Percentiles rank a stretch among this genome's conserved stretches.
These are phyloP conservation scores for Rhynchomys soricoides DNA, from an alignment of 2,113 vertebrate genomes.

Conservation along the genomic window DNA sequence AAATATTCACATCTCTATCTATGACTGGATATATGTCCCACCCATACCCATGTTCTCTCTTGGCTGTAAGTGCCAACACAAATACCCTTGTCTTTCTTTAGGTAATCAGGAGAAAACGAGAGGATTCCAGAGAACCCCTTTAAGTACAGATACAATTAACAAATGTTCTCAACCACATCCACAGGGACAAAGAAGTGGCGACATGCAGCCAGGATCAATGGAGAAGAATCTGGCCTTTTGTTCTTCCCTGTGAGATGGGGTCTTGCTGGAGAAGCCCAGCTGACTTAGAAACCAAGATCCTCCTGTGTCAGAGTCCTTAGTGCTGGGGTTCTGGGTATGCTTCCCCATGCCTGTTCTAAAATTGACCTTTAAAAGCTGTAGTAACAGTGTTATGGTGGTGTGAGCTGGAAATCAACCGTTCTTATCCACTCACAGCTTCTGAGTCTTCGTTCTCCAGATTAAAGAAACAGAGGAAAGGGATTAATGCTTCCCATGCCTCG, in stretches of 20 bases:
- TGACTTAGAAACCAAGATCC: neutral
- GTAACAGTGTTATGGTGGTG: neutral
- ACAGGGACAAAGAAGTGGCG: neutral
- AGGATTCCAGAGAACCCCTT: neutral
- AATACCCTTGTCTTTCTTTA: conserved; percentile 27
- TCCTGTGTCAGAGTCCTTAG: neutral
- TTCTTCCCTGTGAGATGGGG: neutral
- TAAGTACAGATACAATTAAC: neutral
- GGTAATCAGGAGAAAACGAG: neutral
- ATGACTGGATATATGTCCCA: neutral
- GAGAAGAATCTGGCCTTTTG: neutral
- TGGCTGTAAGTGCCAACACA: neutral
- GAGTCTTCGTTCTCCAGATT: neutral
- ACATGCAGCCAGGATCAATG: neutral
- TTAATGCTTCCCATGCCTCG: neutral
- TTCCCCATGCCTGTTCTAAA: neutral
- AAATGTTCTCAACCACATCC: neutral
- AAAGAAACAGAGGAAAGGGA: neutral
- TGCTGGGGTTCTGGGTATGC: neutral
- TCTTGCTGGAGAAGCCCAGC: neutral
- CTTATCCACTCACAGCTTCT: neutral
- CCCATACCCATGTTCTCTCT: conserved; percentile 17
- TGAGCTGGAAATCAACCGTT: neutral
- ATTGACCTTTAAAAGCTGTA: neutral
- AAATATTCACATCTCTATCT: neutral